A percentile compares a stretch with the other conserved stretches of the same genome.
Evolutionary conservation across 2,888 invertebrate species (phyloP).

Genomic region (Philopedon plagiatum): DNA sequence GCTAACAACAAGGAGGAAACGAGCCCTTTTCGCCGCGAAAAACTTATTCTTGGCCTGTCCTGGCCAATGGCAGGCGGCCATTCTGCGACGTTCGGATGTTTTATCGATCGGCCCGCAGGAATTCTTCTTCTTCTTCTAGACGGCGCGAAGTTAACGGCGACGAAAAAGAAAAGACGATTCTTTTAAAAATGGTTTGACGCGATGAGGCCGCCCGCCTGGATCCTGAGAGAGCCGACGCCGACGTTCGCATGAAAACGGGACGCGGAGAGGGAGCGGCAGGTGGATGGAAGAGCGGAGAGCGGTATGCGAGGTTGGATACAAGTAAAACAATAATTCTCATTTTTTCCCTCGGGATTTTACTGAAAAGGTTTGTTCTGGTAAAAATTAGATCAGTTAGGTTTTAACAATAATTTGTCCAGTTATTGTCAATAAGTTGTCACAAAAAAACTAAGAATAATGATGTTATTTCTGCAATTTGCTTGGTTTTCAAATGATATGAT

Average conservation of each 20-base stretch:
- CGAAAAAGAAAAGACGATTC: conserved; percentile 52
- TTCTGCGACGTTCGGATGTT: conserved; percentile 66
- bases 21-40: conserved; percentile 61
- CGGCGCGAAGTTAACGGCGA: conserved; percentile 56
- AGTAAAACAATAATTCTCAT: neutral
- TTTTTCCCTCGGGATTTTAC: too few relatives aligned
- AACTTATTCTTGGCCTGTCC: conserved; percentile 65
- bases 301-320: neutral
- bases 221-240: conserved; percentile 8
- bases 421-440: too few relatives aligned
- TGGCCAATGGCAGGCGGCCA: conserved; percentile 65
- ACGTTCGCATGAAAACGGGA: conserved; percentile 8
- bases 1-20: conserved; percentile 38
- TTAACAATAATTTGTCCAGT: too few relatives aligned
- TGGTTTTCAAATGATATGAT: too few relatives aligned
- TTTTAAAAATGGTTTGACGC: conserved; percentile 44
- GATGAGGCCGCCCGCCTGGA: conserved; percentile 27
- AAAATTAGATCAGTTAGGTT: too few relatives aligned
- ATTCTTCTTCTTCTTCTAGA: conserved; percentile 68
- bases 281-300: neutral
- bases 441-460: too few relatives aligned
- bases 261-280: neutral
- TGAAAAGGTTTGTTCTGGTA: too few relatives aligned
- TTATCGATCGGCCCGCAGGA: conserved; percentile 68
- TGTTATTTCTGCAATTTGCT: too few relatives aligned